A percentile compares a stretch with the other conserved stretches of the same genome.
phyloP scores from a whole-genome alignment of 2,797 vertebrate species.

The Siniperca obscura region DNA sequence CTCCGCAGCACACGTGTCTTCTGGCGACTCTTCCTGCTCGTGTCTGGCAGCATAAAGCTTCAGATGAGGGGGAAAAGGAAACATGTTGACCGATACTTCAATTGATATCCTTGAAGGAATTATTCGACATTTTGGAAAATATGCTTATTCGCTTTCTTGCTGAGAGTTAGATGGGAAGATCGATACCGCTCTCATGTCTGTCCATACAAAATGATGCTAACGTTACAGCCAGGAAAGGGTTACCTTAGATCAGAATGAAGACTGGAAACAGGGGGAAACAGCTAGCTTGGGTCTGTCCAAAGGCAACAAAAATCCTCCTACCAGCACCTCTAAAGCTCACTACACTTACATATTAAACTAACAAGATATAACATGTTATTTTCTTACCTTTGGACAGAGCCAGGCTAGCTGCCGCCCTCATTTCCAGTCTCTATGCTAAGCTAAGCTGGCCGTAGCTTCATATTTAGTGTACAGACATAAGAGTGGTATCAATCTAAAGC shows the following conservation, averaged over 20 bases:
- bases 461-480: background rate
- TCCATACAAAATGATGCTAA: background rate
- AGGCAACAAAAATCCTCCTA: background rate
- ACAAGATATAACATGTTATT: background rate
- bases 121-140: background rate
- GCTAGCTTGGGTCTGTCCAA: background rate
- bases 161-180: background rate
- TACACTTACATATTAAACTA: background rate
- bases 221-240: background rate
- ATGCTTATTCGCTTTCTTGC: background rate
- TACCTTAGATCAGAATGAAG: background rate
- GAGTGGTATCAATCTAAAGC: background rate
- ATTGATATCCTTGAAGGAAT: background rate
- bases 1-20: slow-evolving; percentile 93
- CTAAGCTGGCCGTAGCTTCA: background rate
- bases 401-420: background rate
- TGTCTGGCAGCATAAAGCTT: slow-evolving; percentile 96
- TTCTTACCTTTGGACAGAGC: background rate
- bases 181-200: background rate
- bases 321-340: background rate
- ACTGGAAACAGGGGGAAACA: background rate
- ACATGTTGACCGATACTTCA: background rate
- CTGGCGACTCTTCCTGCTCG: slow-evolving; percentile 95
- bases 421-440: background rate
- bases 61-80: slow-evolving; percentile 6